phyloP scores from a whole-genome alignment of 2,888 invertebrate species.

The Ectemnius cavifrons region DNA sequence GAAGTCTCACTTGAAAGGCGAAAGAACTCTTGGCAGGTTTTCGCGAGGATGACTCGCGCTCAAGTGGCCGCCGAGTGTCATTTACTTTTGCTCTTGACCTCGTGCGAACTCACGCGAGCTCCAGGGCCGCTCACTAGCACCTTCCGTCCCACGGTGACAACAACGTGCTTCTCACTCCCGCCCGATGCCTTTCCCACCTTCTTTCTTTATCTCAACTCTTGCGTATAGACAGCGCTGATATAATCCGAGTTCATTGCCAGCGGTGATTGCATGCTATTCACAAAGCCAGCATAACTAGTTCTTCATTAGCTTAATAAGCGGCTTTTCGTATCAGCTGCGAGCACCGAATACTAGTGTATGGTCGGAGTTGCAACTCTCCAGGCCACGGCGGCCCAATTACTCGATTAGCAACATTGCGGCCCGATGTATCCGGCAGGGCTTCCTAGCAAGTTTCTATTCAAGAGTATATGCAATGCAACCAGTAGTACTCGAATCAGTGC shows the following conservation, averaged over 20 bases:
- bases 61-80: constrained; percentile 34
- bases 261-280: constrained; percentile 37
- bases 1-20: too few species aligned
- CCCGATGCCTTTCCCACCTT: too few species aligned
- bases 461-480: too few species aligned
- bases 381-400: too few species aligned
- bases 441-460: too few species aligned
- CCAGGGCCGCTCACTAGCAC: constrained; percentile 38
- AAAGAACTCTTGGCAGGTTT: too few species aligned
- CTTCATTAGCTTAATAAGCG: constrained; percentile 15
- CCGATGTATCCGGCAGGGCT: too few species aligned
- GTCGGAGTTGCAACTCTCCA: too few species aligned
- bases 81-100: constrained; percentile 64
- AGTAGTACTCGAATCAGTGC: too few species aligned
- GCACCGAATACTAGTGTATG: not conserved
- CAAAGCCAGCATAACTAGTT: constrained; percentile 29
- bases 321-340: not conserved
- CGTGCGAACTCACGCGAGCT: constrained; percentile 52
- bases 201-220: too few species aligned
- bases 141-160: constrained; percentile 31
- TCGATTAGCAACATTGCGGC: too few species aligned
- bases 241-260: constrained; percentile 23
- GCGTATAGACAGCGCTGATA: constrained; percentile 11
- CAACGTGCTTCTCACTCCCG: constrained; percentile 8
- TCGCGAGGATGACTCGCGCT: constrained; percentile 18